phyloP scores from a whole-genome alignment of 2,797 vertebrate genomes.

The Sparus aurata region DNA sequence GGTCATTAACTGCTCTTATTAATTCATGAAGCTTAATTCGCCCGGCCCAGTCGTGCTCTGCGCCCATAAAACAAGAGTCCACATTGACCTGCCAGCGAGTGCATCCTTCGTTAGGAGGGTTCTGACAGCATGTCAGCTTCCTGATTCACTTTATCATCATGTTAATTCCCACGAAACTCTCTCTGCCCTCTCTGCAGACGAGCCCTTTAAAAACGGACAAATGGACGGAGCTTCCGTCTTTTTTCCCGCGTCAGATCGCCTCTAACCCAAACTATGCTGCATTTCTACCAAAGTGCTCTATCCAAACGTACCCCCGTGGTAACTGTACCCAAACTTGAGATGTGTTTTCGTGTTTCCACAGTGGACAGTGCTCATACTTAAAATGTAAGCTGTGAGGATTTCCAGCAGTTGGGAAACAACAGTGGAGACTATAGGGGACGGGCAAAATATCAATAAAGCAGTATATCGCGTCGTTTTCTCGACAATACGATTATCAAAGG shows the following conservation, averaged over 20 bases:
- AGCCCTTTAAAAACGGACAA: constrained; percentile 6
- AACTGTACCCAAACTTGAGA: no score
- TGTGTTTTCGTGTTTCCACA: no score
- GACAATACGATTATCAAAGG: no score
- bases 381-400: no score
- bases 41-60: constrained; percentile 42
- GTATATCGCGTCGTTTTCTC: no score
- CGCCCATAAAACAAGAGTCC: constrained; percentile 58
- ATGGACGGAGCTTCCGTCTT: constrained; percentile 37
- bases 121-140: constrained; percentile 47
- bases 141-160: constrained; percentile 50
- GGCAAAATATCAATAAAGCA: no score
- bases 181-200: constrained; percentile 7
- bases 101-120: constrained; percentile 22
- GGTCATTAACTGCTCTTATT: constrained; percentile 77
- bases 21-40: constrained; percentile 76
- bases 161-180: constrained; percentile 51
- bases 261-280: no score
- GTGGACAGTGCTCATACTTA: no score
- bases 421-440: no score
- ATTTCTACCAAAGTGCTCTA: no score
- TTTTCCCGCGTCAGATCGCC: constrained; percentile 42
- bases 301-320: no score
- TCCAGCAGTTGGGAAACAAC: no score
- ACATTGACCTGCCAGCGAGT: constrained; percentile 38